Conservation (phyloP, 2,797 vertebrate species). For the Sternotherus odoratus region DNA sequence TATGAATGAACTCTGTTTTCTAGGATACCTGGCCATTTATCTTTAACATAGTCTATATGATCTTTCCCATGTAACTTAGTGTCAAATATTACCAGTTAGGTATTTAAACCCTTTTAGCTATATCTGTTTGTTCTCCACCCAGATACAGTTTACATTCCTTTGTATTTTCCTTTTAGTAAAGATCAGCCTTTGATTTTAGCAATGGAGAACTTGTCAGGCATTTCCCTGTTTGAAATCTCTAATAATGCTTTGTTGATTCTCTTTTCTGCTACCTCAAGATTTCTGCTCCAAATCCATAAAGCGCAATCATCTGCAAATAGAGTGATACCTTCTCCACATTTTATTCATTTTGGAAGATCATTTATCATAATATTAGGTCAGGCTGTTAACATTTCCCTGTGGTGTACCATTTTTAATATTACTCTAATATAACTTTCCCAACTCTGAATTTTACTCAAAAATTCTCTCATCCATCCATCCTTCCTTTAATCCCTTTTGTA, state of each 20-base stretch:
- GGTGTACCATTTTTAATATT: neutral
- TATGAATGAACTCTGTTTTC: neutral
- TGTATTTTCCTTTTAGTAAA: neutral
- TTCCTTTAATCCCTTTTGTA: neutral
- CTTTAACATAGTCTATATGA: neutral
- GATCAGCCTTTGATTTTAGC: neutral
- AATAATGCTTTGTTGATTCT: neutral
- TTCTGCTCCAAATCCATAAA: neutral
- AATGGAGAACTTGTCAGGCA: neutral
- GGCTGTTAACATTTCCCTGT: neutral
- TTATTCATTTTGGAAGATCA: neutral
- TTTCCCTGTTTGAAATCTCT: neutral
- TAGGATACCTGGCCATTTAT: neutral
- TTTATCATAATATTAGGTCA: neutral
- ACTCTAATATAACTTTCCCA: neutral
- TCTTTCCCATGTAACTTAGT: neutral
- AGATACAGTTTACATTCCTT: neutral
- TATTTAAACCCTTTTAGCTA: neutral
- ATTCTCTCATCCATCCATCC: neutral
- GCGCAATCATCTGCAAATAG: neutral
- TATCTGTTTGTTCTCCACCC: neutral
- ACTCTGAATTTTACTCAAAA: neutral
- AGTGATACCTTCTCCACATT: neutral
- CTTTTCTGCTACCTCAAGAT: neutral
- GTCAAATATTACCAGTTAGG: neutral